Base-by-base conservation (phyloP, 92 coral and sea anemone genomes). In the Scolanthus callimorphus region DNA sequence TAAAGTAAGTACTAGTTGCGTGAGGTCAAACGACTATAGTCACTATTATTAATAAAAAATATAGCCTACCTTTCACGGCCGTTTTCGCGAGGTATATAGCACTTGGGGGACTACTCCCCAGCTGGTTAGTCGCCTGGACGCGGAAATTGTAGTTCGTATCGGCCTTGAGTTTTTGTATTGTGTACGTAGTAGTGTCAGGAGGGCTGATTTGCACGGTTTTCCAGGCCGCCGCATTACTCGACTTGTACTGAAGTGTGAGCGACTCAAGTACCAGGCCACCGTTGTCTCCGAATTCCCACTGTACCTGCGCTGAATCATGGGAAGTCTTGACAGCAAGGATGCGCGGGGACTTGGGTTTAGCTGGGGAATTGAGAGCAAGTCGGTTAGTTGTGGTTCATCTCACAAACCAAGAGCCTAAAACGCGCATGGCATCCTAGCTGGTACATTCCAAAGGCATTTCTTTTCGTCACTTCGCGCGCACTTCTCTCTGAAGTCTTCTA, bases 91-190 rank as follows among this genome's bases (percentile, higher is more conserved):
- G 34, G 30, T 62, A 68, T 4, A 51, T 73, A 1, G 71, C 51
- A 44, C 97, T 91, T 21, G 80, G 83, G 0, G 64, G 75, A 49
- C 97, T 91, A 73, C 57, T 51, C 2, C 97, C 97, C 24, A 87
- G 64, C 17, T 46, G 57, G 55, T 88, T 91, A 58, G 83, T 80
- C 59, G 97, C 97, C 19, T 39, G 61, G 64, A 83, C 73, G 38
- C 97, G 97, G 41, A 83, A 88, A 49, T 77, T 85, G 73, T 91
- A 91, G 71, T 71, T 61, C 22, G 81, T 88, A 39, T 83, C 68
- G 0, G 91, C 73, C 2, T 64, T 17, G 10, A 91, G 89, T 21
- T 80, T 79, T 41, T 66, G 71, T 56, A 91, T 91, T 1, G 89
- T 88, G 77, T 91, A 74, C 30, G 80, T 70, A 59, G 64, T 62